Conservation (phyloP, 2,113 vertebrate species). For the Hippoglossus stenolepis region DNA sequence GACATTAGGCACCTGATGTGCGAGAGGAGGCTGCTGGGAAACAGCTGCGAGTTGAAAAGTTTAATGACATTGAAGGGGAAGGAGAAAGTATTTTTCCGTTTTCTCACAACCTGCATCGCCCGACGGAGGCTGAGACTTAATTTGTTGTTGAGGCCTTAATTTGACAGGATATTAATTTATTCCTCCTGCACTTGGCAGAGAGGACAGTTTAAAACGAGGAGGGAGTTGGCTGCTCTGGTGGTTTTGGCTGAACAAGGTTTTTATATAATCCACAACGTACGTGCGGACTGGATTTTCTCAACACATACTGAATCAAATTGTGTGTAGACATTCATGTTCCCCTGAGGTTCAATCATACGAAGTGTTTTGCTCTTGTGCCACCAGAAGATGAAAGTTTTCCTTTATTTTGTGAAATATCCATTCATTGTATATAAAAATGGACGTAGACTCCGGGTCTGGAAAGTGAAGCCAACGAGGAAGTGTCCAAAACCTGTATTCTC, state of each 20-base stretch:
- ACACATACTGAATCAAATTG: background rate
- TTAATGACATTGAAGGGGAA: background rate
- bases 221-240: background rate
- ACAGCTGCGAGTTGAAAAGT: constrained; percentile 3
- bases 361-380: no score
- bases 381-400: no score
- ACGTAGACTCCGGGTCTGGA: no score
- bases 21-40: background rate
- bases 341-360: background rate
- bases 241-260: background rate
- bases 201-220: background rate
- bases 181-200: background rate
- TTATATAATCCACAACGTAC: background rate
- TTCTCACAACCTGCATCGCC: background rate
- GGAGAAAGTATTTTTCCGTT: no score
- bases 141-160: background rate
- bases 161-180: background rate
- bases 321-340: background rate
- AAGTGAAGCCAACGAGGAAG: no score
- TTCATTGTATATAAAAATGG: no score
- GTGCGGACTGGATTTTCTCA: background rate
- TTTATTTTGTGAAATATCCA: background rate
- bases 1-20: background rate
- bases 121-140: background rate
- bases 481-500: no score